These are phyloP conservation scores for Muscicapa adusta DNA, from an alignment of 2,113 vertebrate species.

Conservation along the genomic window DNA sequence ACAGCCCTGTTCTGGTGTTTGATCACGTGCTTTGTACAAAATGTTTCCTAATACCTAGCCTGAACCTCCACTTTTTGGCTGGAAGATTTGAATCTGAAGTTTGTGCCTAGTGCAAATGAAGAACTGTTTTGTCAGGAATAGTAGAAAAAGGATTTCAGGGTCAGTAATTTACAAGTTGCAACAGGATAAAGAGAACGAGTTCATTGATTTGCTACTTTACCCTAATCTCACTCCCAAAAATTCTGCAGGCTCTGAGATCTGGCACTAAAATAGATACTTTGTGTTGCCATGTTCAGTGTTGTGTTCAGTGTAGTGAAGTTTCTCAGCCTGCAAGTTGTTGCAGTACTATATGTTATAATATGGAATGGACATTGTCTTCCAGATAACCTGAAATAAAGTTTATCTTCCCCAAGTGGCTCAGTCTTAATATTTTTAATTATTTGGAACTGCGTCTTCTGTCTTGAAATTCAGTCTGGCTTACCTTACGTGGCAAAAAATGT, in stretches of 20 bases:
- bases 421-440: neutral
- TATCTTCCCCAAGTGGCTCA: neutral
- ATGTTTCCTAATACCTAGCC: neutral
- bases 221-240: accelerated
- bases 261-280: neutral
- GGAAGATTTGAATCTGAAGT: neutral
- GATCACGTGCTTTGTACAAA: neutral
- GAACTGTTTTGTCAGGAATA: neutral
- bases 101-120: neutral
- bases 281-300: accelerated
- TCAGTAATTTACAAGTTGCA: neutral
- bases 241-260: neutral
- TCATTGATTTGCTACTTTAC: neutral
- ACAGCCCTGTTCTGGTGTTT: neutral
- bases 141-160: neutral
- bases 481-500: neutral
- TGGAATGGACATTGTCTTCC: neutral
- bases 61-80: neutral
- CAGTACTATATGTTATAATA: accelerated
- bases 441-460: neutral
- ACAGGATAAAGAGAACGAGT: accelerated
- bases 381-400: neutral
- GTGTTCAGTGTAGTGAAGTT: neutral
- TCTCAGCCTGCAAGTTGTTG: neutral
- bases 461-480: neutral